phyloP scores from a whole-genome alignment of 2,797 vertebrate species.

The Craterocephalus amniculus region DNA sequence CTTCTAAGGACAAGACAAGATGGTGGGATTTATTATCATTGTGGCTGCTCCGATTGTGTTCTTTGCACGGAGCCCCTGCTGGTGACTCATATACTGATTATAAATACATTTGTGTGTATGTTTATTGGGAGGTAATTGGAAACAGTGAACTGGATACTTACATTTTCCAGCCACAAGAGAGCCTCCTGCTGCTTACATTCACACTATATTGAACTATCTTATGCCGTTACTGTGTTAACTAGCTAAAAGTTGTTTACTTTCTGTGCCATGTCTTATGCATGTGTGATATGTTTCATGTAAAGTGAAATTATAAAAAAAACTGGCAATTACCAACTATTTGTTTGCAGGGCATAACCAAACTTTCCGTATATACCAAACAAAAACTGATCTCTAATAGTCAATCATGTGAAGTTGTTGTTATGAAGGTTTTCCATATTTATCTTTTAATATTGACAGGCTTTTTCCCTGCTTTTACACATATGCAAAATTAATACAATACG shows the following conservation, averaged over 20 bases:
- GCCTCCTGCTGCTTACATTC: conserved; percentile 7
- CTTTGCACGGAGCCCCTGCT: conserved; percentile 15
- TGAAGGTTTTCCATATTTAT: background rate
- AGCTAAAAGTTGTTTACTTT: background rate
- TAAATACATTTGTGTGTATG: conserved; percentile 4
- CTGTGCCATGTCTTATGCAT: background rate
- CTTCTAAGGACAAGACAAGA: conserved; percentile 72
- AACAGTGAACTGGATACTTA: background rate
- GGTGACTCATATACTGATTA: conserved; percentile 1
- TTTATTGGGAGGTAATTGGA: background rate
- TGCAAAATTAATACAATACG: no score
- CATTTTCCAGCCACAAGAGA: background rate
- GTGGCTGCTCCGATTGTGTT: conserved; percentile 23
- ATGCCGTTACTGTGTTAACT: background rate
- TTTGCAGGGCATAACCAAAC: no score
- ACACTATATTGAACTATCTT: background rate
- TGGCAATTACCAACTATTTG: background rate
- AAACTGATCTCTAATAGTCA: background rate
- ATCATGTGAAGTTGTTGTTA: background rate
- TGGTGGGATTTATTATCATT: conserved; percentile 41
- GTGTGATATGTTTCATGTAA: no score
- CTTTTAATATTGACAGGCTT: background rate
- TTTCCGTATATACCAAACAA: background rate
- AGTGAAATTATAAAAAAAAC: background rate
- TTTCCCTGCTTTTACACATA: background rate